Evolutionary conservation across 2,888 invertebrate species (phyloP).

Genomic region (Andrena camellia): DNA sequence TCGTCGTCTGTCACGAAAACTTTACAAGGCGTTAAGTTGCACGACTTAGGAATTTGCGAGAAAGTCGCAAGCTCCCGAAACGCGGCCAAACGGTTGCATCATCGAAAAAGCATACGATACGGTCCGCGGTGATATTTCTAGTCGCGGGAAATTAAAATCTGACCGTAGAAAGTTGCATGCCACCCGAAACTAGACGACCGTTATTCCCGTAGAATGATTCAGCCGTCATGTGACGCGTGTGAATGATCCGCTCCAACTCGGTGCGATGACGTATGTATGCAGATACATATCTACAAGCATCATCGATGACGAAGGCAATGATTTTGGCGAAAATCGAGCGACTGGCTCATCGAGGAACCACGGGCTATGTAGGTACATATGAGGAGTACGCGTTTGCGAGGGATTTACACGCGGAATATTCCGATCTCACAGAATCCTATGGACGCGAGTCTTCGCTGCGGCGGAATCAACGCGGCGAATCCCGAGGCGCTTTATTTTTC

Average conservation of each 20-base stretch:
- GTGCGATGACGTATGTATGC: conserved; percentile 18
- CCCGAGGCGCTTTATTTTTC: background rate
- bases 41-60: background rate
- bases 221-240: background rate
- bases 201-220: conserved; percentile 55
- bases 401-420: conserved; percentile 8
- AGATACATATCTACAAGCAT: background rate
- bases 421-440: background rate
- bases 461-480: background rate
- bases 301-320: conserved; percentile 56
- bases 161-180: background rate
- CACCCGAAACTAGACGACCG: conserved; percentile 14
- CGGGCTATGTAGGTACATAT: conserved; percentile 36
- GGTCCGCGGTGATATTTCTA: background rate
- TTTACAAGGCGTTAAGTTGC: background rate
- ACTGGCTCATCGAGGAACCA: conserved; percentile 24
- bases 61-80: conserved; percentile 24
- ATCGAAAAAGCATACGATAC: conserved; percentile 30
- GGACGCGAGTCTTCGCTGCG: background rate
- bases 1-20: background rate
- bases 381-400: conserved; percentile 53
- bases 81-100: conserved; percentile 6
- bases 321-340: conserved; percentile 50
- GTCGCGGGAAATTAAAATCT: conserved; percentile 15
- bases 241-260: conserved; percentile 27